These are phyloP conservation scores for Temnothorax unifasciatus DNA, from an alignment of 2,888 invertebrate genomes.

Conservation along the genomic window DNA sequence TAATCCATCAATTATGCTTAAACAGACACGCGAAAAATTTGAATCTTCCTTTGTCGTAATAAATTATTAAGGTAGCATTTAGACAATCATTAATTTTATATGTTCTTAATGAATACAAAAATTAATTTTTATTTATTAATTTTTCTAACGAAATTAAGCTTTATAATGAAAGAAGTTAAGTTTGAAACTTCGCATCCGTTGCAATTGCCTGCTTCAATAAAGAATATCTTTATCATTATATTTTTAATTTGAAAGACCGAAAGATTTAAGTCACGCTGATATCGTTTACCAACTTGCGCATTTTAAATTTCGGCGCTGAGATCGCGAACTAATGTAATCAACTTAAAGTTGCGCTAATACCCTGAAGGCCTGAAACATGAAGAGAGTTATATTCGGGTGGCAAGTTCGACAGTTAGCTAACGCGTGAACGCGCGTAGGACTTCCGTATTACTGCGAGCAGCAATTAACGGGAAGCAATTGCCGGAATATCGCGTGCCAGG, in stretches of 20 bases:
- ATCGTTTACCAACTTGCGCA: background rate
- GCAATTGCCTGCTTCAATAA: background rate
- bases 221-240: background rate
- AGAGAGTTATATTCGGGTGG: slow-evolving; percentile 2
- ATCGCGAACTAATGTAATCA: background rate
- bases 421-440: slow-evolving; percentile 2
- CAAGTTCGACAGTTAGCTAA: slow-evolving; percentile 13
- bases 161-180: background rate
- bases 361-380: background rate
- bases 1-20: background rate
- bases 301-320: background rate
- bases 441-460: background rate
- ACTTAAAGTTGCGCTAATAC: background rate
- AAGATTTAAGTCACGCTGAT: background rate
- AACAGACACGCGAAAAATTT: background rate
- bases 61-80: too few relatives aligned
- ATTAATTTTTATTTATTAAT: background rate
- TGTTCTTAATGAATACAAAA: too few relatives aligned
- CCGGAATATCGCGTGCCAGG: slow-evolving; percentile 67
- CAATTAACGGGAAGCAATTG: slow-evolving; percentile 47
- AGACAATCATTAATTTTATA: too few relatives aligned
- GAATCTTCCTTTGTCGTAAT: background rate
- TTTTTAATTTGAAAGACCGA: background rate
- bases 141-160: background rate
- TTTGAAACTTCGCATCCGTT: background rate